A percentile compares a stretch with the other conserved stretches of the same genome.
Conservation (phyloP, 2,797 vertebrate species). For the Xerus rutilus region DNA sequence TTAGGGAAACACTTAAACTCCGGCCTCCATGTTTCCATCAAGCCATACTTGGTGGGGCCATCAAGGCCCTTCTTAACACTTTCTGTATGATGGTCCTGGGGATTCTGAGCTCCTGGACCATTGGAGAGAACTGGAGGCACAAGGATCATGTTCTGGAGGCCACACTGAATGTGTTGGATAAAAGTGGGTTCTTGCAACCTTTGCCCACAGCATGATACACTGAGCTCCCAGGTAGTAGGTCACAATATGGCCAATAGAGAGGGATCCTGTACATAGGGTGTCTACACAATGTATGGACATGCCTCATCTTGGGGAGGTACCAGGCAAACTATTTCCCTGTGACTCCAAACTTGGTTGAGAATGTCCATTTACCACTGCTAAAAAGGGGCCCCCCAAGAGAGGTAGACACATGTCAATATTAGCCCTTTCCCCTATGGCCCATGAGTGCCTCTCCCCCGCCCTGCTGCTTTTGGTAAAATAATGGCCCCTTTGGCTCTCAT, state of each 20-base stretch:
- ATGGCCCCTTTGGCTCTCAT: not conserved
- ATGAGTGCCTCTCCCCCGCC: not conserved
- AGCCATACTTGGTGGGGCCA: not conserved
- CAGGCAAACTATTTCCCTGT: not conserved
- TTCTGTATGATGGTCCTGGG: not conserved
- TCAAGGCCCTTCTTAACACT: not conserved
- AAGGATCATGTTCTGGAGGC: not conserved
- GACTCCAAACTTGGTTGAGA: not conserved
- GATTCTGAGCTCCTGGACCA: not conserved
- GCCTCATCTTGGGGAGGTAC: not conserved
- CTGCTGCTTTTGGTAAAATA: not conserved
- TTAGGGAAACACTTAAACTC: not conserved
- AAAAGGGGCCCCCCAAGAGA: not conserved
- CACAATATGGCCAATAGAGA: not conserved
- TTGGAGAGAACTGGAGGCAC: not conserved
- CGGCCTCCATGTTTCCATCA: not conserved
- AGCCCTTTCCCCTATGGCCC: not conserved
- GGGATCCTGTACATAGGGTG: fast-evolving
- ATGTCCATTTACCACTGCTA: not conserved
- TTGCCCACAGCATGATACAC: not conserved
- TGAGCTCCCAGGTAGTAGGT: not conserved
- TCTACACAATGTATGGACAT: too few relatives aligned
- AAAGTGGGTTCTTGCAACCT: not conserved
- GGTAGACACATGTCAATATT: fast-evolving
- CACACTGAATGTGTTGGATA: not conserved